Conservation (phyloP, 1,140 invertebrate species). For the Dinothrombium tinctorium region DNA sequence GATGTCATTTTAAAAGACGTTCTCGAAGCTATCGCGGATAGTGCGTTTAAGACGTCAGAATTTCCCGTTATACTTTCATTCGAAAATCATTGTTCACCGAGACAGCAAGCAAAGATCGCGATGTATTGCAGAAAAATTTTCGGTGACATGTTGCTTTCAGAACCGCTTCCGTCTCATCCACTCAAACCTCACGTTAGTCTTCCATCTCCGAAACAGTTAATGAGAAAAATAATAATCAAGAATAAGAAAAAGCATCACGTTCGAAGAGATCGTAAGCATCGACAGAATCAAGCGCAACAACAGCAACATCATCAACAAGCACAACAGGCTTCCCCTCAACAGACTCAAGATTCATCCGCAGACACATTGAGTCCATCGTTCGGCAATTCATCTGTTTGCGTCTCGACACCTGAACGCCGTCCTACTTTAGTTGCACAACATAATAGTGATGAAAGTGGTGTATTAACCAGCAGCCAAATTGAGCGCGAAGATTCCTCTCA, state of each 20-base stretch:
- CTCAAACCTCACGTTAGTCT: conserved; percentile 47
- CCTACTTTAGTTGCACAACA: neutral
- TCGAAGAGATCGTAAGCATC: neutral
- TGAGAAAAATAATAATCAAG: conserved; percentile 86
- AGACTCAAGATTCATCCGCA: neutral
- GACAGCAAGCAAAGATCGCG: conserved; percentile 90
- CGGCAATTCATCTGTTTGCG: neutral
- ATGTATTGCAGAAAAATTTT: conserved; percentile 86
- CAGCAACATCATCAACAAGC: neutral
- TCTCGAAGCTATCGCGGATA: conserved; percentile 84
- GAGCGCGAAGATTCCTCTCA: conserved; percentile 4
- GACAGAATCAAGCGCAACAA: neutral
- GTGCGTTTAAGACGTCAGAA: conserved; percentile 91
- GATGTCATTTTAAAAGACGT: conserved; percentile 71
- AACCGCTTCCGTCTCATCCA: conserved; percentile 58
- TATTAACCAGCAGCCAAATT: no score
- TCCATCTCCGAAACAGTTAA: conserved; percentile 59
- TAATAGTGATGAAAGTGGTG: conserved; percentile 7
- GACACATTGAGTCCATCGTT: neutral
- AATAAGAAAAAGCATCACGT: conserved; percentile 85
- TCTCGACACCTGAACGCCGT: conserved; percentile 1
- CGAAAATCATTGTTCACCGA: conserved; percentile 80
- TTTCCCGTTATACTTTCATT: conserved; percentile 89
- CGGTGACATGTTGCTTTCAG: conserved; percentile 76
- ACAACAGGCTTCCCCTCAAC: neutral